phyloP scores from a whole-genome alignment of 1,140 invertebrate genomes.

The Nomia melanderi region DNA sequence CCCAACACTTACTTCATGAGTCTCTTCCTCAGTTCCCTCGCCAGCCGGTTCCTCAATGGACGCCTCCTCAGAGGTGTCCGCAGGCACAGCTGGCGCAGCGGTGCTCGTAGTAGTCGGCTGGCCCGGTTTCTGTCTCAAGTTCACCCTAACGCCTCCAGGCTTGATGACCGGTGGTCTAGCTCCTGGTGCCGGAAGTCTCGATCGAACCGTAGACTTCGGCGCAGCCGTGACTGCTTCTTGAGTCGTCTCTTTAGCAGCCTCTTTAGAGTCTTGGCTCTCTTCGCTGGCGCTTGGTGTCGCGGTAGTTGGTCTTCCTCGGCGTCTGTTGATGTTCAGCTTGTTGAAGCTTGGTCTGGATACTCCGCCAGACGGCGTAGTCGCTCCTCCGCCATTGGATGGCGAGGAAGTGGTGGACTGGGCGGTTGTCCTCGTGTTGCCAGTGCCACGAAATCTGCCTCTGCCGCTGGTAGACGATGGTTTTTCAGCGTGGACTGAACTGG shows the following conservation, averaged over 20 bases:
- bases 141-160: slow-evolving; percentile 73
- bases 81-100: slow-evolving; percentile 56
- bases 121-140: slow-evolving; percentile 80
- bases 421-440: slow-evolving; percentile 53
- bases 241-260: slow-evolving; percentile 17
- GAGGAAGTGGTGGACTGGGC: slow-evolving; percentile 74
- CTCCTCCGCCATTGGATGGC: slow-evolving; percentile 49
- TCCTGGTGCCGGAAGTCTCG: slow-evolving; percentile 66
- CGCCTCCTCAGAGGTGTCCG: slow-evolving; percentile 66
- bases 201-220: slow-evolving; percentile 53
- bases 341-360: slow-evolving; percentile 72
- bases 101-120: slow-evolving; percentile 79
- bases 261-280: slow-evolving; percentile 66
- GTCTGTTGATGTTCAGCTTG: slow-evolving; percentile 73
- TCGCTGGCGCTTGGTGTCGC: slow-evolving; percentile 62
- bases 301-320: slow-evolving; percentile 73
- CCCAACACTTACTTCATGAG: slow-evolving; percentile 73
- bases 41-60: slow-evolving; percentile 78
- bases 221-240: slow-evolving; percentile 28
- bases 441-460: slow-evolving; percentile 72
- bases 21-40: slow-evolving; percentile 80
- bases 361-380: slow-evolving; percentile 55
- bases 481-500: slow-evolving; percentile 64
- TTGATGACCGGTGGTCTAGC: slow-evolving; percentile 81
- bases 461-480: slow-evolving; percentile 47